A percentile compares a stretch with the other conserved stretches of the same genome.
These are phyloP conservation scores for Enhydra lutris DNA, from an alignment of 2,113 vertebrate species.

Conservation along the genomic window DNA sequence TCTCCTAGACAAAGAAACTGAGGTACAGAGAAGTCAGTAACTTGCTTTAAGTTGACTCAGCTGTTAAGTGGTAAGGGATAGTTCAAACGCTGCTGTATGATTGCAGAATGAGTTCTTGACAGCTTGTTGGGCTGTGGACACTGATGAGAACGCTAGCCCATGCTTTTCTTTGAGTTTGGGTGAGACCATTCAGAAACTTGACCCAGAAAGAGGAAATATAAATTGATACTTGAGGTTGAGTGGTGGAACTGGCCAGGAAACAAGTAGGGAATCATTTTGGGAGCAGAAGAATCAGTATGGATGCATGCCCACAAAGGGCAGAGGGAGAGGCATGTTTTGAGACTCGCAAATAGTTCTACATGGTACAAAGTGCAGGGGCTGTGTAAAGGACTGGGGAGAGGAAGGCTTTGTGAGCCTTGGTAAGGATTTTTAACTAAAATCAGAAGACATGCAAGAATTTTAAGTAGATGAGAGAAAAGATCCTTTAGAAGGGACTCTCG, in stretches of 20 bases:
- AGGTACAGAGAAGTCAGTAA: not conserved
- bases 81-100: not conserved
- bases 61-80: not conserved
- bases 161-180: not conserved
- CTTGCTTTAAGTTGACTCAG: not conserved
- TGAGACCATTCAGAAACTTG: not conserved
- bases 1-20: not conserved
- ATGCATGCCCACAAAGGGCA: too few relatives aligned
- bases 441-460: not conserved
- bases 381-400: not conserved
- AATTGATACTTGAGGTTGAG: not conserved
- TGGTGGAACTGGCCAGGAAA: not conserved
- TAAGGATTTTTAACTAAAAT: slow-evolving; percentile 13
- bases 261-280: not conserved
- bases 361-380: not conserved
- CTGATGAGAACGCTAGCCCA: not conserved
- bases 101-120: not conserved
- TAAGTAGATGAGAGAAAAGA: not conserved
- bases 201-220: not conserved
- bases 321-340: not conserved
- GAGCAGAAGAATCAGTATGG: not conserved
- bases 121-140: not conserved
- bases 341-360: not conserved
- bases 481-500: not conserved
- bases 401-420: not conserved